A percentile compares a stretch with the other conserved stretches of the same genome.
These are phyloP conservation scores for Regulus satrapa DNA, from an alignment of 2,113 vertebrate species.

Conservation along the genomic window DNA sequence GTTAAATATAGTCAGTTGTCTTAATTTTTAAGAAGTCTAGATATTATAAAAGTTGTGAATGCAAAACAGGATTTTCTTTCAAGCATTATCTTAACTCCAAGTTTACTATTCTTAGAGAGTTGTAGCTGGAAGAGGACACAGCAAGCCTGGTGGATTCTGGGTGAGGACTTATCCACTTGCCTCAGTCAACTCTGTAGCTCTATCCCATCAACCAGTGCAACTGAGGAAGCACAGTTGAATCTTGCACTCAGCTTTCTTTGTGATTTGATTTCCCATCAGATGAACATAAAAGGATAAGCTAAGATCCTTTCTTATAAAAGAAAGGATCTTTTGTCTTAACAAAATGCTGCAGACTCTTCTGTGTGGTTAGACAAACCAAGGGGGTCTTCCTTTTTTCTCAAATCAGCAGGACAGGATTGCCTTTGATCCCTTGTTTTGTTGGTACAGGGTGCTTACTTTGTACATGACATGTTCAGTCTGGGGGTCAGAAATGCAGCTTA, in stretches of 20 bases:
- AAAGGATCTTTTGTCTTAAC: background rate
- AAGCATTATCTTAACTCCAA: background rate
- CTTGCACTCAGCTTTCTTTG: background rate
- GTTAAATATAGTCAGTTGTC: background rate
- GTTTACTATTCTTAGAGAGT: background rate
- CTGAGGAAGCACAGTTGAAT: background rate
- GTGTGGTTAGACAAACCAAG: background rate
- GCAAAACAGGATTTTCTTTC: background rate
- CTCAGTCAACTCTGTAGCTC: rapidly evolving
- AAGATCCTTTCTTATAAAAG: background rate
- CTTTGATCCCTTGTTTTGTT: background rate
- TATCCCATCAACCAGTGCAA: background rate
- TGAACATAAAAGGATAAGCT: background rate
- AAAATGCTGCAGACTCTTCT: background rate
- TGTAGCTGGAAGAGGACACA: background rate
- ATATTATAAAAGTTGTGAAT: background rate
- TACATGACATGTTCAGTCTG: background rate
- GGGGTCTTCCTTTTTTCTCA: background rate
- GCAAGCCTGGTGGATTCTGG: background rate
- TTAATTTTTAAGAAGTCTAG: background rate
- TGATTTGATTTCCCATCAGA: background rate
- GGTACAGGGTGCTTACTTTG: background rate
- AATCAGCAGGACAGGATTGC: background rate
- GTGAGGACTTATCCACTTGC: background rate
- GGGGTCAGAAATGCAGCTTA: background rate